Percentiles rank a stretch among this genome's conserved stretches.
These are phyloP conservation scores for Bothrops jararaca DNA, from an alignment of 2,113 vertebrate species.

Conservation along the genomic window DNA sequence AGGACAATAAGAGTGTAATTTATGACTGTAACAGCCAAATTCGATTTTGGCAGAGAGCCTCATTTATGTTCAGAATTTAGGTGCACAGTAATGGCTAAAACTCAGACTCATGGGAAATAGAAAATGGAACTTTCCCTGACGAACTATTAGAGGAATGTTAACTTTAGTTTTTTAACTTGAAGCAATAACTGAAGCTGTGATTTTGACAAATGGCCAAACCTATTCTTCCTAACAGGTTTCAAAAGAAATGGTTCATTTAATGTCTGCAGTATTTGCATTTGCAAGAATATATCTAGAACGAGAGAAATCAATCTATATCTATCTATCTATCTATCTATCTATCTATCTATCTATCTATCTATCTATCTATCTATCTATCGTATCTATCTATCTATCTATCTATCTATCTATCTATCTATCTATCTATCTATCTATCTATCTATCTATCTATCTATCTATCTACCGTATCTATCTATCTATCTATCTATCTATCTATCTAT, in stretches of 20 bases:
- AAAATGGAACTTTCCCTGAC: background rate
- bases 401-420: too few species aligned
- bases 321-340: background rate
- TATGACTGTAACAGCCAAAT: background rate
- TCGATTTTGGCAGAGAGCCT: background rate
- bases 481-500: background rate
- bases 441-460: too few species aligned
- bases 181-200: background rate
- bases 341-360: background rate
- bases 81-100: background rate
- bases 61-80: background rate
- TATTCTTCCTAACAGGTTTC: background rate
- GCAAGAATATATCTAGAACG: background rate
- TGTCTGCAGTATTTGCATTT: background rate
- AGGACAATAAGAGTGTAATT: conserved; percentile 7
- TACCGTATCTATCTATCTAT: too few species aligned
- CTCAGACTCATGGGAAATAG: background rate
- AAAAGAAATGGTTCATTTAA: background rate
- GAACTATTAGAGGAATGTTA: background rate
- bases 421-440: too few species aligned
- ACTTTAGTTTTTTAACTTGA: background rate
- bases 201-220: background rate
- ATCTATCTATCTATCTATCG: too few species aligned
- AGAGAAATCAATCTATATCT: background rate
- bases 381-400: too few species aligned